phyloP scores from a whole-genome alignment of 2,888 invertebrate species.

The Ormyrus labotus region DNA sequence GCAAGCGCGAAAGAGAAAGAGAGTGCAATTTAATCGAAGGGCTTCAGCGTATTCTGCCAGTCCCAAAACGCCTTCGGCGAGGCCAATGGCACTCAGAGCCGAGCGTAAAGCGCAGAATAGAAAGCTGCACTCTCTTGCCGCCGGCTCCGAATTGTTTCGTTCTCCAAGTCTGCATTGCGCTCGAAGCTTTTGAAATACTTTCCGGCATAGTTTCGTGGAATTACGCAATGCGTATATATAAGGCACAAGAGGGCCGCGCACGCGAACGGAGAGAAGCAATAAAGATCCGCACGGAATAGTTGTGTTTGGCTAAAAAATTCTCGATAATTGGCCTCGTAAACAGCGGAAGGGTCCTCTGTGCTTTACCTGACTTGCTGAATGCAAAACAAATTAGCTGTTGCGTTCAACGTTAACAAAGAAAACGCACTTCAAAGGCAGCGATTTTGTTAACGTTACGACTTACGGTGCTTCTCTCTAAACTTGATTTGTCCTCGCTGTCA shows the following conservation, averaged over 20 bases:
- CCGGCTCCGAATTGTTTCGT: slow-evolving; percentile 38
- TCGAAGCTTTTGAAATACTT: slow-evolving; percentile 44
- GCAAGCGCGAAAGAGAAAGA: background rate
- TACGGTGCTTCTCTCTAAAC: too few species aligned
- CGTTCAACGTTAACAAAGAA: too few species aligned
- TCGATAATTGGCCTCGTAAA: too few species aligned
- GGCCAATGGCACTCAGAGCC: background rate
- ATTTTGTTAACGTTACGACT: too few species aligned
- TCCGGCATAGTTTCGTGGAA: slow-evolving; percentile 26
- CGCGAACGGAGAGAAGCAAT: too few species aligned
- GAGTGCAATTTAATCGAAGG: slow-evolving; percentile 40
- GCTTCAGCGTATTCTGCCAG: background rate
- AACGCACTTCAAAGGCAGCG: too few species aligned
- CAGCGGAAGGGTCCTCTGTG: background rate
- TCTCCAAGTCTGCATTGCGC: slow-evolving; percentile 4
- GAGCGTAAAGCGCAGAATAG: slow-evolving; percentile 15
- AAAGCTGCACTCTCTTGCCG: slow-evolving; percentile 2
- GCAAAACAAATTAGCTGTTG: background rate
- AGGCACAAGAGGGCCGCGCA: too few species aligned
- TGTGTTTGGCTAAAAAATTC: too few species aligned
- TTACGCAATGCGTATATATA: slow-evolving; percentile 10
- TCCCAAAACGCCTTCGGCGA: slow-evolving; percentile 3
- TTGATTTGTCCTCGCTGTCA: too few species aligned
- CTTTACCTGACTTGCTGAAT: background rate
- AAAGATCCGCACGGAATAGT: too few species aligned